Conservation (phyloP, 2,797 vertebrate species). For the Denticeps clupeoides region DNA sequence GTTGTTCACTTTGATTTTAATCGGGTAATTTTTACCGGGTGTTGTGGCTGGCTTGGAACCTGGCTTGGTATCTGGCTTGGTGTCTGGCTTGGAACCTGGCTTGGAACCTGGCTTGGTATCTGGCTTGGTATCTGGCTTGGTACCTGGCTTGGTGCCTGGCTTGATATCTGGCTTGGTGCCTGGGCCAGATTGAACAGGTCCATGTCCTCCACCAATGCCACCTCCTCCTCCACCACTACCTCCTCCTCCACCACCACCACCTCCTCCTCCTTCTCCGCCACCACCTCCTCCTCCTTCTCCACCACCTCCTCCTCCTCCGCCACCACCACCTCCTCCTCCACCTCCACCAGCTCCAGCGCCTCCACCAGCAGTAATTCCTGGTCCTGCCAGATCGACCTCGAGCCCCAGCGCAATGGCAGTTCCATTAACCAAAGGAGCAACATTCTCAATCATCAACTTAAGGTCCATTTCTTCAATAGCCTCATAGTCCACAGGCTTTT, state of each 20-base stretch:
- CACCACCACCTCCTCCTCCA: neutral
- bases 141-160: neutral
- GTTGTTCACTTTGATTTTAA: slow-evolving; percentile 75
- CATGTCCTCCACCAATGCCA: neutral
- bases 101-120: slow-evolving; percentile 11
- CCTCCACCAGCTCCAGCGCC: neutral
- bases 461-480: slow-evolving; percentile 62
- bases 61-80: neutral
- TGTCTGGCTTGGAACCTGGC: slow-evolving; percentile 2
- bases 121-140: slow-evolving; percentile 16
- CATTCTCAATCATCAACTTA: slow-evolving; percentile 69
- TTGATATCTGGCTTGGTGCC: neutral
- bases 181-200: no score
- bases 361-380: neutral
- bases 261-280: neutral
- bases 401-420: slow-evolving; percentile 6
- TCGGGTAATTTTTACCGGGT: slow-evolving; percentile 46
- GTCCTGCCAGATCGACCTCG: neutral
- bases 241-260: neutral
- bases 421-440: slow-evolving; percentile 71
- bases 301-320: neutral
- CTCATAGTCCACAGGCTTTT: slow-evolving; percentile 79
- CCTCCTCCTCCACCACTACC: neutral
- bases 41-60: slow-evolving; percentile 16
- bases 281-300: neutral